These are phyloP conservation scores for Thalassophryne amazonica DNA, from an alignment of 2,797 vertebrate genomes.

Conservation along the genomic window DNA sequence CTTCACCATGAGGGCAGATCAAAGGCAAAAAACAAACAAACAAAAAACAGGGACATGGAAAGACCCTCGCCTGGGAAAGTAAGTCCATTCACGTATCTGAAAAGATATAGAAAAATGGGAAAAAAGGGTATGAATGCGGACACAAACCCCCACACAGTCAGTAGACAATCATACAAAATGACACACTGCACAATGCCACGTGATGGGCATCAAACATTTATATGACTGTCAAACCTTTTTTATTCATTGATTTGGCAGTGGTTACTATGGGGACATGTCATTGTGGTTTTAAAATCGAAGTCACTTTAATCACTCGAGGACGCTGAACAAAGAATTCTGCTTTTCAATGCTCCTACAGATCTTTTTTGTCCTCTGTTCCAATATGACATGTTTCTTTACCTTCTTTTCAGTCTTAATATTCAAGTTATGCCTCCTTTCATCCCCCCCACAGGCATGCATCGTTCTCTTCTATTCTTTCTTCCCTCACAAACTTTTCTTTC, in stretches of 20 bases:
- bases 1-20: conserved; percentile 9
- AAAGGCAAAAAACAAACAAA: neutral
- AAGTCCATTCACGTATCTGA: conserved; percentile 58
- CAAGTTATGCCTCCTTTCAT: neutral
- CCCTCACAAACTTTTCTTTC: neutral
- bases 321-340: neutral
- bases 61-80: conserved; percentile 27
- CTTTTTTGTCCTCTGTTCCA: neutral
- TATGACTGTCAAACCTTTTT: neutral
- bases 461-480: neutral
- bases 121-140: neutral
- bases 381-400: neutral
- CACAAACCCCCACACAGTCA: neutral
- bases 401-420: neutral
- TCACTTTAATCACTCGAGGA: conserved; percentile 40
- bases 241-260: conserved; percentile 30
- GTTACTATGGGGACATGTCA: conserved; percentile 35
- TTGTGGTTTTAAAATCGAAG: conserved; percentile 29
- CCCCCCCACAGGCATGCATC: neutral
- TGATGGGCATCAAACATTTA: too few species aligned
- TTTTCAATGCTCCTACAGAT: neutral
- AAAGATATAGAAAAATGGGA: neutral
- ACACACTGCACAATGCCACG: too few species aligned
- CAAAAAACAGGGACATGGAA: conserved; percentile 6
- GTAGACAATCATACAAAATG: neutral